Conservation (phyloP, 2,113 vertebrate genomes). For the Ciconia maguari region DNA sequence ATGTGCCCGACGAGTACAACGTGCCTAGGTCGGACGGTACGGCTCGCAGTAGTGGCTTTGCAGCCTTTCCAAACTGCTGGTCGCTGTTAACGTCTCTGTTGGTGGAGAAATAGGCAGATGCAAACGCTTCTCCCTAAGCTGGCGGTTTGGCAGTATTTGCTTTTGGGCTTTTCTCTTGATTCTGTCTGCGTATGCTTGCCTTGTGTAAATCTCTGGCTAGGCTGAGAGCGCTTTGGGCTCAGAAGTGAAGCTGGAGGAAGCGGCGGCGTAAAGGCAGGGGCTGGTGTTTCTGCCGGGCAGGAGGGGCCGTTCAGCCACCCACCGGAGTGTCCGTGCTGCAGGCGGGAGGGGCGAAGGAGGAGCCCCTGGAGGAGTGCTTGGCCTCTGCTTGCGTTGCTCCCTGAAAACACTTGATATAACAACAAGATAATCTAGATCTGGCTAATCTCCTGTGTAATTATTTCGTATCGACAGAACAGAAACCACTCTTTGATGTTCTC, state of each 20-base stretch:
- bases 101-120: too few relatives aligned
- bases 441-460: background rate
- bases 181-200: background rate
- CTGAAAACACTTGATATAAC: background rate
- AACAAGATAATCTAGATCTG: background rate
- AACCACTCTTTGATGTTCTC: background rate
- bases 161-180: background rate
- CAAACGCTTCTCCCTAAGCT: accelerated
- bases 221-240: background rate
- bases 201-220: background rate
- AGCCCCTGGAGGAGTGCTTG: background rate
- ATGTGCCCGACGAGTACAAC: too few relatives aligned
- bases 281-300: background rate
- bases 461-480: background rate
- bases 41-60: background rate
- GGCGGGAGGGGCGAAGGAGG: background rate
- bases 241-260: background rate
- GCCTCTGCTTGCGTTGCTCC: background rate
- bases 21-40: background rate
- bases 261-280: too few relatives aligned
- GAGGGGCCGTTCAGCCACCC: background rate
- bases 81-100: background rate
- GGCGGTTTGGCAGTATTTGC: background rate
- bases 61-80: background rate
- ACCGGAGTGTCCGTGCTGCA: background rate